Evolutionary conservation across 2,888 invertebrate genomes (phyloP).

Genomic region (Tipula helvola): DNA sequence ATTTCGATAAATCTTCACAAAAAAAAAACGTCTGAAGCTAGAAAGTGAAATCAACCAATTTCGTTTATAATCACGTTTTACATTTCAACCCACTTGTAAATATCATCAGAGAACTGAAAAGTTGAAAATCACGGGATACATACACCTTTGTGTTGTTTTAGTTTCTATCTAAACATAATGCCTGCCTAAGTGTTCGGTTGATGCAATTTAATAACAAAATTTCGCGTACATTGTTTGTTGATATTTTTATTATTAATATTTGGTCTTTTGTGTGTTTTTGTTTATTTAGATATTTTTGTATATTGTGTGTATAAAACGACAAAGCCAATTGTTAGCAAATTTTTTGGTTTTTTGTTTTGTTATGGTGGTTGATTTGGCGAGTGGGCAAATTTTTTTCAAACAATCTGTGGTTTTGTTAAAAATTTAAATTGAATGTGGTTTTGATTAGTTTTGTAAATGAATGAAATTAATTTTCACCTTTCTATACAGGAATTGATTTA

Average conservation of each 20-base stretch:
- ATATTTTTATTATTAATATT: neutral
- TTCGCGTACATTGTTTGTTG: neutral
- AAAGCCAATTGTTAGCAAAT: neutral
- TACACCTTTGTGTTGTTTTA: neutral
- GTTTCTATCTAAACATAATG: no score
- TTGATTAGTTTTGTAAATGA: neutral
- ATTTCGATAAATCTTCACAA: no score
- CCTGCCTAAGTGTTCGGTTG: neutral
- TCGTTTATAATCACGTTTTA: no score
- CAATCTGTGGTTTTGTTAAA: neutral
- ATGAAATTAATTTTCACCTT: neutral
- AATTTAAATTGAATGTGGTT: neutral
- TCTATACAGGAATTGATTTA: neutral
- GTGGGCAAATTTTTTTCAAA: neutral
- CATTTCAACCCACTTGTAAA: no score
- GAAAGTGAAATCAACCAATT: no score
- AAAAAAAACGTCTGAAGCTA: no score
- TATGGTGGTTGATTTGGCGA: neutral
- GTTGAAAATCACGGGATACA: neutral
- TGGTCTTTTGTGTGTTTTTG: neutral
- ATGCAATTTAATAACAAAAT: neutral
- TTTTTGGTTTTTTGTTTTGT: neutral
- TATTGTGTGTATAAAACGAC: neutral
- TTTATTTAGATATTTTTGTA: neutral
- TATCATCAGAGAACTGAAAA: no score